phyloP scores from a whole-genome alignment of 2,113 vertebrate species.

The Triplophysa siluroides region DNA sequence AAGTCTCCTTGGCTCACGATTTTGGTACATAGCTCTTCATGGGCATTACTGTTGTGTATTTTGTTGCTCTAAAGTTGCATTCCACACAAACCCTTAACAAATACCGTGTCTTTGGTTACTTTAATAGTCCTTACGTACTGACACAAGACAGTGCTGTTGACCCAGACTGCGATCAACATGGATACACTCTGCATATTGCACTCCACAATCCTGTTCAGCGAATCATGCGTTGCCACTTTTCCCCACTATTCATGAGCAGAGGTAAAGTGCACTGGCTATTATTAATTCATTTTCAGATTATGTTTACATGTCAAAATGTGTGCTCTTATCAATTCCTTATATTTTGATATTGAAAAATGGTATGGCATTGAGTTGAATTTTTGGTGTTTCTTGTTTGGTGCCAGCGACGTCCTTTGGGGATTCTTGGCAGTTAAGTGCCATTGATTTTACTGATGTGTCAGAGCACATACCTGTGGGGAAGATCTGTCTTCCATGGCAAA shows the following conservation, averaged over 20 bases:
- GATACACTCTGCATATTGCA: slow-evolving; percentile 24
- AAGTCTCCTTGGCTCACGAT: slow-evolving; percentile 47
- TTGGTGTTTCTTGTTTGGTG: background rate
- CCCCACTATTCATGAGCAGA: slow-evolving; percentile 25
- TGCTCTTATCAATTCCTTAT: no score
- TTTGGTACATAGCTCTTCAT: slow-evolving; percentile 31
- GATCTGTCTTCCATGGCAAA: slow-evolving; percentile 45
- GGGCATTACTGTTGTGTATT: background rate
- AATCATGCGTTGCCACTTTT: slow-evolving; percentile 31
- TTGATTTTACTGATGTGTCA: background rate
- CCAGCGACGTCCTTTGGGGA: background rate
- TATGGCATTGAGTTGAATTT: background rate
- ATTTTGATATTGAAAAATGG: background rate
- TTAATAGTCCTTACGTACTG: slow-evolving; percentile 37
- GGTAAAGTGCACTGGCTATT: slow-evolving; percentile 4
- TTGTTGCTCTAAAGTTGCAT: background rate
- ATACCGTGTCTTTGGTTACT: background rate
- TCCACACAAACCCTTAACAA: background rate
- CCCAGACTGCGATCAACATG: background rate
- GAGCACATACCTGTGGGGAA: slow-evolving; percentile 15
- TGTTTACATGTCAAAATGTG: no score
- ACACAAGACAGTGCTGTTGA: background rate
- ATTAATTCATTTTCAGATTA: no score
- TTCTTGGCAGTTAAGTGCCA: slow-evolving; percentile 14
- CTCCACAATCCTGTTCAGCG: slow-evolving; percentile 45